Base-by-base conservation (phyloP, 2,888 invertebrate species). In the Drosophila meridionalis region DNA sequence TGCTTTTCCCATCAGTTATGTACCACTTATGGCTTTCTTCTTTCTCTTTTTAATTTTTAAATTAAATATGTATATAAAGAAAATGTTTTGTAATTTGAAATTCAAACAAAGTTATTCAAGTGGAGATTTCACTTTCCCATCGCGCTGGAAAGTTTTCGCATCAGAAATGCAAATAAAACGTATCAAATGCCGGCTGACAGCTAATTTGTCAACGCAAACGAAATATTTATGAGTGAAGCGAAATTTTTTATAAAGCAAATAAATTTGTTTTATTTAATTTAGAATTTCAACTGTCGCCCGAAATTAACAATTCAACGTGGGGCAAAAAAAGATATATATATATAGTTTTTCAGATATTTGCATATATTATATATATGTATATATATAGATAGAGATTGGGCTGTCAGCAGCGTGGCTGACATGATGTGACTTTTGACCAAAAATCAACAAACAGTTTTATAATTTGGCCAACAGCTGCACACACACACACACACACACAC, bases 381-480 rank as follows among this genome's bases (percentile, higher is more conserved):
- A 48, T 36, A 30, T 12, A 48, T 36, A 30, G 28, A 6, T 34
- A 40, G 40, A 48, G 32, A 40, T 34, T 26, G 20, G 12, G 32
- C 69, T 63, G 73, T 64, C 73, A 74, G 20, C 48, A 74, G n/a
- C 48, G 60, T 30, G 40, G 32, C 68, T 81, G 78, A 70, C 76
- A 71, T 60, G 74, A 56, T 69, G 52, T 71, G 74, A 78, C 78
- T 70, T 73, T 67, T 78, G 80, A 48, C 74, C 70, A 60, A 82
- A 83, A 72, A 80, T 75, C 68, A 83, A 73, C 75, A 75, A 80
- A 73, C 71, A 73, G 78, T 75, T 77, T 70, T 61, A 73, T 79
- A 71, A 70, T 76, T 80, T 69, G 36, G 43, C 40, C 50, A 56
- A 26, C 63, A 70, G 69, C 60, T 73, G 69, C 65, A 76, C 64